Conservation (phyloP, 2,888 invertebrate genomes). For the Thyatira batis region DNA sequence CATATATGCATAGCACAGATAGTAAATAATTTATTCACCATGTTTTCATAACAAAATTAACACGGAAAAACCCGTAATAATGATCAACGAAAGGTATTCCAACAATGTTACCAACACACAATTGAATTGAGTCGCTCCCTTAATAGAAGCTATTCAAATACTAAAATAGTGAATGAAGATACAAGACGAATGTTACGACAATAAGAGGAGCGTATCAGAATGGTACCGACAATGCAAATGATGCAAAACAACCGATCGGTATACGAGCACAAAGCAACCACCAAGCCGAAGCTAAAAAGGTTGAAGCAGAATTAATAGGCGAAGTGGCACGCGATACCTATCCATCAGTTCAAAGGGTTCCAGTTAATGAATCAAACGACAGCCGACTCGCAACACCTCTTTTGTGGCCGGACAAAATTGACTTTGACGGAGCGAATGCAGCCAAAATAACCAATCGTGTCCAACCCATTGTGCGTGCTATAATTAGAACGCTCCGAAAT, state of each 20-base stretch:
- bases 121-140: not conserved
- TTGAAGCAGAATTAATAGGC: slow-evolving; percentile 57
- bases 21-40: too few species aligned
- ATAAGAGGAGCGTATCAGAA: slow-evolving; percentile 31
- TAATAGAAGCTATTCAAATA: not conserved
- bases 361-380: slow-evolving; percentile 79
- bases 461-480: slow-evolving; percentile 79
- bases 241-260: slow-evolving; percentile 42
- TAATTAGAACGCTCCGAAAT: slow-evolving; percentile 78
- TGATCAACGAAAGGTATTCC: not conserved
- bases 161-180: slow-evolving; percentile 33
- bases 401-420: slow-evolving; percentile 73
- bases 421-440: slow-evolving; percentile 74
- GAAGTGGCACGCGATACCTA: slow-evolving; percentile 56
- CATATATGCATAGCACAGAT: too few species aligned
- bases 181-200: slow-evolving; percentile 39
- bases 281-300: slow-evolving; percentile 45
- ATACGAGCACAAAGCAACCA: slow-evolving; percentile 28
- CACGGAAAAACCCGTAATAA: not conserved
- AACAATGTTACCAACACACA: not conserved
- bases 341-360: slow-evolving; percentile 76
- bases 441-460: slow-evolving; percentile 78
- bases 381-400: slow-evolving; percentile 76
- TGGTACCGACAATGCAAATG: slow-evolving; percentile 41
- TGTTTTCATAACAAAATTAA: not conserved